A percentile compares a stretch with the other conserved stretches of the same genome.
These are phyloP conservation scores for Dendrocincla fuliginosa DNA, from an alignment of 2,797 vertebrate species.

Conservation along the genomic window DNA sequence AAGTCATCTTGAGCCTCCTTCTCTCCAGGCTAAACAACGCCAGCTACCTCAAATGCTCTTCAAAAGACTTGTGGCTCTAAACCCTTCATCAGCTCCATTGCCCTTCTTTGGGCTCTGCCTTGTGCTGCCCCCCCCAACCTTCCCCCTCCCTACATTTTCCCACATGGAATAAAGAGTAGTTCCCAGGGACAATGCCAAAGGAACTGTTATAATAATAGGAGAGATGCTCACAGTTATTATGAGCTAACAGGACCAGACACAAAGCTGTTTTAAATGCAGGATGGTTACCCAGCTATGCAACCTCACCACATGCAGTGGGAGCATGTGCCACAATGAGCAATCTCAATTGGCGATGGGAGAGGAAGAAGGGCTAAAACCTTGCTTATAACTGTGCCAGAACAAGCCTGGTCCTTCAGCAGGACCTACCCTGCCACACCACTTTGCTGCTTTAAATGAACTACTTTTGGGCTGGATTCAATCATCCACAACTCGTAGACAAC, in stretches of 20 bases:
- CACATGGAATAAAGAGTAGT: accelerated
- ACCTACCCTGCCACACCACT: not conserved
- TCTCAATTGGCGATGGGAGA: not conserved
- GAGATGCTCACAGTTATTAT: not conserved
- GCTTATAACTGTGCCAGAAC: not conserved
- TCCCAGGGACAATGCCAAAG: not conserved
- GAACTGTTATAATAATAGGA: not conserved
- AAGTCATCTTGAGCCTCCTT: not conserved
- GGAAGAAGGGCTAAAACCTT: not conserved
- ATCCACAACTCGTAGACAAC: not conserved
- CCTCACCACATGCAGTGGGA: not conserved
- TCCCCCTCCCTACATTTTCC: not conserved
- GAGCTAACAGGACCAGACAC: not conserved
- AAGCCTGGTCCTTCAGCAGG: not conserved
- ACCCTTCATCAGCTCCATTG: not conserved
- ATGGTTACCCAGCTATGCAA: not conserved
- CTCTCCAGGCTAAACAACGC: not conserved
- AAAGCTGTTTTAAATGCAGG: not conserved
- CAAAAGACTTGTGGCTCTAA: not conserved
- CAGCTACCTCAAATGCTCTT: not conserved
- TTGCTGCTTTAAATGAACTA: not conserved
- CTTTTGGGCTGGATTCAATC: not conserved
- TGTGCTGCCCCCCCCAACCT: not conserved
- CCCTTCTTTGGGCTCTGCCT: not conserved
- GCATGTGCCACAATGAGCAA: not conserved